Percentiles rank a stretch among this genome's conserved stretches.
These are phyloP conservation scores for Phocoena sinus DNA, from an alignment of 2,113 vertebrate species.

Conservation along the genomic window DNA sequence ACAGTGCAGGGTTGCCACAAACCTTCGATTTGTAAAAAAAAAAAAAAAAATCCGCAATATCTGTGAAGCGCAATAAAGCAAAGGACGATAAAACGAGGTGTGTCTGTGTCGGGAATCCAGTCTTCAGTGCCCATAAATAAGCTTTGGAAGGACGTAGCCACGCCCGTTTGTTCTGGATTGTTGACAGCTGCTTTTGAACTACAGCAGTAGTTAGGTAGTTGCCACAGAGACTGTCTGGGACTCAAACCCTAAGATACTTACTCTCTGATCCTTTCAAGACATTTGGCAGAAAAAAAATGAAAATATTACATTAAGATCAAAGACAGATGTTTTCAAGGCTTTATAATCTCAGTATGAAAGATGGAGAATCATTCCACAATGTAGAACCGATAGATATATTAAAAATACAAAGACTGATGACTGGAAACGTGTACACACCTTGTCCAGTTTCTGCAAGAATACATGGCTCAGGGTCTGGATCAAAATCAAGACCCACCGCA, in stretches of 20 bases:
- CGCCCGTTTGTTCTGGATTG: accelerated
- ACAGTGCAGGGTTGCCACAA: no score
- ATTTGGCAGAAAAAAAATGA: not conserved
- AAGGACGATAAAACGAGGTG: not conserved
- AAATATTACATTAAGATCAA: not conserved
- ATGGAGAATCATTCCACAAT: not conserved
- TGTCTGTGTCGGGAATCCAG: not conserved
- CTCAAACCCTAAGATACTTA: not conserved
- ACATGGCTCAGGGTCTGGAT: not conserved
- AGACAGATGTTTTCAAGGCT: not conserved
- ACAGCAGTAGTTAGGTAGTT: not conserved
- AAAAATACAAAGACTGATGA: not conserved
- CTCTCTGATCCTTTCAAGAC: not conserved
- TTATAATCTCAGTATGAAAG: not conserved
- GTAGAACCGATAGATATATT: not conserved
- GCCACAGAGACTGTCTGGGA: no score
- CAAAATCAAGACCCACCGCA: not conserved
- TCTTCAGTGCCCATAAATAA: not conserved
- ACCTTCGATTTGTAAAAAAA: not conserved
- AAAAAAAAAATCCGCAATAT: not conserved
- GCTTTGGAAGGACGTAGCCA: not conserved
- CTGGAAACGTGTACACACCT: accelerated
- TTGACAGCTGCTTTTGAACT: accelerated
- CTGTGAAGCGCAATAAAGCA: no score
- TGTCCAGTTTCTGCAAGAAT: not conserved